These are phyloP conservation scores for Oceanodroma leucorhoa DNA, from an alignment of 2,797 vertebrate species.

Conservation along the genomic window DNA sequence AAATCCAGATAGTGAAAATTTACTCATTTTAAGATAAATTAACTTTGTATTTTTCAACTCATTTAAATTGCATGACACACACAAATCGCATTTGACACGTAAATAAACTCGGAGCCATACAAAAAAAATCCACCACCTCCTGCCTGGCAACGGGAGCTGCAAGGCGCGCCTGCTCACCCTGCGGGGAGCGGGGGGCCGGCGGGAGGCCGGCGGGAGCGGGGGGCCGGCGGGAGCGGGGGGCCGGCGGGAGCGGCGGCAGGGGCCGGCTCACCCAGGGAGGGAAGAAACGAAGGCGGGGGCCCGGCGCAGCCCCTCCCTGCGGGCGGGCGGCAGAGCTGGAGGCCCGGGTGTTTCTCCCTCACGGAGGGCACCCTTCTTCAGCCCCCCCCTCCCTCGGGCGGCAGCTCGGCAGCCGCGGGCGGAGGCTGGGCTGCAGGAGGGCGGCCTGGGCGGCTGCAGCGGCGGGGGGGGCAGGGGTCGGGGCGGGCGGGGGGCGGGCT, in stretches of 20 bases:
- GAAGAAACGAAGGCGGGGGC: rapidly evolving
- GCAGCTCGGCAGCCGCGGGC: not conserved
- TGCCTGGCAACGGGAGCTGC: rapidly evolving
- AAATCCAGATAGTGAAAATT: not conserved
- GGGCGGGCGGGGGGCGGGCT: too few species aligned
- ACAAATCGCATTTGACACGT: rapidly evolving
- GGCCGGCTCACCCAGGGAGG: too few species aligned
- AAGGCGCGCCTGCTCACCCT: rapidly evolving
- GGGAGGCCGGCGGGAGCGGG: too few species aligned
- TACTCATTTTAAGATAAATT: not conserved
- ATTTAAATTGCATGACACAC: not conserved
- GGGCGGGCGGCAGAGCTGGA: too few species aligned
- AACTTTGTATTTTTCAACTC: not conserved
- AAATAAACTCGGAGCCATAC: not conserved
- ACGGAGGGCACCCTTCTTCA: not conserved
- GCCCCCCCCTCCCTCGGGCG: not conserved
- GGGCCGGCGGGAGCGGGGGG: not conserved
- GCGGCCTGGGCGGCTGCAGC: too few species aligned
- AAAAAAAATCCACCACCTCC: not conserved
- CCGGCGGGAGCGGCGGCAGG: not conserved
- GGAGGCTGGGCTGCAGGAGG: too few species aligned
- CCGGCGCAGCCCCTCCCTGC: not conserved
- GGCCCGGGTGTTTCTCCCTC: not conserved
- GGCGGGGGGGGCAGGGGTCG: too few species aligned
- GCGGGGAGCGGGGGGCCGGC: not conserved